phyloP scores from a whole-genome alignment of 2,888 invertebrate species.

The Anoplius nigerrimus region DNA sequence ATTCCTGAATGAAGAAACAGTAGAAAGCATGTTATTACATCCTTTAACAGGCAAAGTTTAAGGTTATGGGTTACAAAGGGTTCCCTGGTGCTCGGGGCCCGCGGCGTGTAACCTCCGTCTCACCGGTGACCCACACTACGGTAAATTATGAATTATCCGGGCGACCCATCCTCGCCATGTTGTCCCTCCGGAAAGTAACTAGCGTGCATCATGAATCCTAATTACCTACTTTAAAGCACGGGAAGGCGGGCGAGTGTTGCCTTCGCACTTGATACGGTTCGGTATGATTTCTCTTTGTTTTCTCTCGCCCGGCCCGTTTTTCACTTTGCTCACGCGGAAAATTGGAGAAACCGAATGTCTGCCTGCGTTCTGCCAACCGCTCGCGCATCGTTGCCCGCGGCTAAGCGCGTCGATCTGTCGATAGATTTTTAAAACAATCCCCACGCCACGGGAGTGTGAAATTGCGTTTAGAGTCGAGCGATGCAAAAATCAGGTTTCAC shows the following conservation, averaged over 20 bases:
- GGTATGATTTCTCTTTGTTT: conserved; percentile 6
- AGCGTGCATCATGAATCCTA: conserved; percentile 64
- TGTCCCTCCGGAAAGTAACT: conserved; percentile 65
- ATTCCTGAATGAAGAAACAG: conserved; percentile 17
- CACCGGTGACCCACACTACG: conserved; percentile 50
- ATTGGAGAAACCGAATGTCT: background rate
- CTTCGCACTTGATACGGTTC: conserved; percentile 9
- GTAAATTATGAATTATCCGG: conserved; percentile 62
- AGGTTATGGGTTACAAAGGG: conserved; percentile 43
- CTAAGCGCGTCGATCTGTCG: too few relatives aligned
- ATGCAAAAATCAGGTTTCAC: too few relatives aligned
- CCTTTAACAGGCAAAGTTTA: conserved; percentile 47
- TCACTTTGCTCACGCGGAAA: too few relatives aligned
- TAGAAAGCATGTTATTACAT: conserved; percentile 39
- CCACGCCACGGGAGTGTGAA: too few relatives aligned
- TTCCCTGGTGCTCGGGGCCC: conserved; percentile 35
- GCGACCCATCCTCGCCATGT: conserved; percentile 45
- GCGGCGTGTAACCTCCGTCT: conserved; percentile 41
- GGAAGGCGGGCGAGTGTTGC: conserved; percentile 17
- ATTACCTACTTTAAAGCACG: conserved; percentile 59
- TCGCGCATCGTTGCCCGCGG: too few relatives aligned
- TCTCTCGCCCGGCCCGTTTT: too few relatives aligned
- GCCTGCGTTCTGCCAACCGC: too few relatives aligned
- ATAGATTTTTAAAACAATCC: too few relatives aligned
- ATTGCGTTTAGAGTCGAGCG: too few relatives aligned